Evolutionary conservation across 2,113 vertebrate species (phyloP).

Genomic region (Paratilapia polleni): DNA sequence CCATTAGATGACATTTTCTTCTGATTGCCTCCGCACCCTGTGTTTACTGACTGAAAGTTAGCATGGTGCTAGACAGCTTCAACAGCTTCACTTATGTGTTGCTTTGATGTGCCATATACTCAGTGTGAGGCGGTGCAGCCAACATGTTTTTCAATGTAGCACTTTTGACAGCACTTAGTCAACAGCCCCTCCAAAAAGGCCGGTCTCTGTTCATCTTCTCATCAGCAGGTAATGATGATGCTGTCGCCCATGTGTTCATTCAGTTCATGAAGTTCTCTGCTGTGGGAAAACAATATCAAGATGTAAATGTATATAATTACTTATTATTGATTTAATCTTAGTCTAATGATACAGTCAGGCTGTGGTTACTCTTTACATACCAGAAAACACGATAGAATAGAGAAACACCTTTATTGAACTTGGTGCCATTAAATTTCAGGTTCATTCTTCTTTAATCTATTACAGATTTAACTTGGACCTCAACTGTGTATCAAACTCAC

Average conservation of each 20-base stretch:
- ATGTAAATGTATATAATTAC: neutral
- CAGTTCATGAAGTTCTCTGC: neutral
- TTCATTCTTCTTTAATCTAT: no score
- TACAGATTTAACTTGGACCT: no score
- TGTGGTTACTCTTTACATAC: neutral
- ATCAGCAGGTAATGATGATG: neutral
- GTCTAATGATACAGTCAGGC: neutral
- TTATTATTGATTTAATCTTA: neutral
- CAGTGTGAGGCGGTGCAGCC: slow-evolving; percentile 49
- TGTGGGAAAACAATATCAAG: neutral
- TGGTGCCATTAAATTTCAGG: no score
- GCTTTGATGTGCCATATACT: slow-evolving; percentile 73
- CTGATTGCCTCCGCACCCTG: slow-evolving; percentile 42
- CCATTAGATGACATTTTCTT: slow-evolving; percentile 55
- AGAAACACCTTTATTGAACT: no score
- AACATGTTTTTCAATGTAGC: slow-evolving; percentile 56
- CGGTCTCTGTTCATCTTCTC: slow-evolving; percentile 26
- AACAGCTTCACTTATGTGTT: slow-evolving; percentile 53
- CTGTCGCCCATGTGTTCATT: neutral
- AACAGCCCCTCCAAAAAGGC: slow-evolving; percentile 37
- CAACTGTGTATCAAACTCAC: neutral
- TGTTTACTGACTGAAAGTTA: slow-evolving; percentile 63
- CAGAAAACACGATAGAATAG: neutral
- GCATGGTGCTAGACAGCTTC: slow-evolving; percentile 57
- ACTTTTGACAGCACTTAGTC: slow-evolving; percentile 68